Percentiles rank a stretch among this genome's conserved stretches.
These are phyloP conservation scores for Drosophila anomalata DNA, from an alignment of 2,888 invertebrate species.

Conservation along the genomic window DNA sequence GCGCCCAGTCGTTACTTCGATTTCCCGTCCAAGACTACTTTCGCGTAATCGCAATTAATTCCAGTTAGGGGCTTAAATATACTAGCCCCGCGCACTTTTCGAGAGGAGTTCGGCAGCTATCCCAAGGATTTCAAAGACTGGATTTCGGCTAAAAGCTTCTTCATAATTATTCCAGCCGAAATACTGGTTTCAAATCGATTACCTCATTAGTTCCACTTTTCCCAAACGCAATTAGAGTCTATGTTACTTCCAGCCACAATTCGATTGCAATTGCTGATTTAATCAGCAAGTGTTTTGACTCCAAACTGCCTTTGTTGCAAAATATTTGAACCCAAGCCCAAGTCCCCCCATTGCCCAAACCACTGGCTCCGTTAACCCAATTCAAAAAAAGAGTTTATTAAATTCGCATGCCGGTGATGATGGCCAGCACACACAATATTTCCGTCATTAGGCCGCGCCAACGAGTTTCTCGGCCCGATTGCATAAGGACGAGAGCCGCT, in stretches of 20 bases:
- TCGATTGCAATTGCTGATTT: conserved; percentile 35
- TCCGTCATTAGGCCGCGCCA: conserved; percentile 70
- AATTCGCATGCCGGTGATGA: conserved; percentile 58
- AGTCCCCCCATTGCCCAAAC: conserved; percentile 39
- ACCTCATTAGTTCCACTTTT: conserved; percentile 31
- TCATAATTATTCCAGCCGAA: conserved; percentile 58
- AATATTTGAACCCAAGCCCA: no score
- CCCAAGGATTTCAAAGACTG: conserved; percentile 11
- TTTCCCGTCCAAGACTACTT: conserved; percentile 34
- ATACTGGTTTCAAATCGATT: conserved; percentile 38
- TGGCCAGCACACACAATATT: conserved; percentile 61
- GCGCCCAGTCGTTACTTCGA: conserved; percentile 27
- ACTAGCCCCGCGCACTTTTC: conserved; percentile 16
- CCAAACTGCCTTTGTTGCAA: not conserved
- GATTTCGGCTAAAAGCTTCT: conserved; percentile 64
- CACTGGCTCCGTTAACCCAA: conserved; percentile 49
- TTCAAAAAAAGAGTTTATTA: conserved; percentile 75
- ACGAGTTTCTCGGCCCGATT: conserved; percentile 60
- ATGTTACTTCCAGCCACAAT: conserved; percentile 22
- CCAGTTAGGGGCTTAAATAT: conserved; percentile 3
- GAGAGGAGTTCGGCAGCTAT: no score
- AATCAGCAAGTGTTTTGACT: conserved; percentile 11
- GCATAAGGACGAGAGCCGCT: conserved; percentile 47
- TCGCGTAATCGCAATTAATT: conserved; percentile 27
- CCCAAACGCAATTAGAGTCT: conserved; percentile 37